Evolutionary conservation across 2,797 vertebrate species (phyloP), one percentile per base, ranked within the genome.

Genomic region (Xyrichtys novacula): DNA sequence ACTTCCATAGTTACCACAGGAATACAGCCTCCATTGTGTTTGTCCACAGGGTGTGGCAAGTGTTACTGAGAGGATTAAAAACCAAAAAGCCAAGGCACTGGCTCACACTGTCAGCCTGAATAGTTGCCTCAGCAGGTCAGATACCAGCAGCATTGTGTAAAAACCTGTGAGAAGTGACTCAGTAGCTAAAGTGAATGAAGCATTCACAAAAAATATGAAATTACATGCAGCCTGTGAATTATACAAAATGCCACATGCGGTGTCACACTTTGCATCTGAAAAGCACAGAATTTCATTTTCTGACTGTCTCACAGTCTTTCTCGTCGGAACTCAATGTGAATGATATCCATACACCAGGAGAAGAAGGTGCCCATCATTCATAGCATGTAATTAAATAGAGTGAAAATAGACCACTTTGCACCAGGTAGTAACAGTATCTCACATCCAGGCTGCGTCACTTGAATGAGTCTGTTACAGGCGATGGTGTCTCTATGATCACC

Each of bases 181-280:
- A 42, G 50, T 57, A 61, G 52, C 31, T 49, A 11, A 57, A 71
- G 48, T 29, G 34, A 55, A 43, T 49, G 47, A 44, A 56, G 25
- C 47, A 46, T 39, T 66, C 52, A 69, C 39, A 71, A 50, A 54
- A 58, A 44, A 57, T 9, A 34, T 32, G 34, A 53, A 64, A 56
- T 64, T 44, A 58, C 61, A 63, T 57, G 26, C 58, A 50, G n/a
- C 40, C 48, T 26, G 23, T 44, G 61, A 78, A 66, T 73, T 66
- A 52, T 65, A 61, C 61, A 62, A 28, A 12, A 38, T 65, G 31
- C 59, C 60, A 75, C 71, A 48, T 69, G 68, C 62, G 31, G 65
- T 22, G 39, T 36, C 17, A 11, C 36, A 75, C 53, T 78, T 72
- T 74, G 57, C 71, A 70, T 72, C 20, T 63, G 65, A 72, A 74